Conservation (phyloP, 2,888 invertebrate genomes). For the Cyclophora punctaria region DNA sequence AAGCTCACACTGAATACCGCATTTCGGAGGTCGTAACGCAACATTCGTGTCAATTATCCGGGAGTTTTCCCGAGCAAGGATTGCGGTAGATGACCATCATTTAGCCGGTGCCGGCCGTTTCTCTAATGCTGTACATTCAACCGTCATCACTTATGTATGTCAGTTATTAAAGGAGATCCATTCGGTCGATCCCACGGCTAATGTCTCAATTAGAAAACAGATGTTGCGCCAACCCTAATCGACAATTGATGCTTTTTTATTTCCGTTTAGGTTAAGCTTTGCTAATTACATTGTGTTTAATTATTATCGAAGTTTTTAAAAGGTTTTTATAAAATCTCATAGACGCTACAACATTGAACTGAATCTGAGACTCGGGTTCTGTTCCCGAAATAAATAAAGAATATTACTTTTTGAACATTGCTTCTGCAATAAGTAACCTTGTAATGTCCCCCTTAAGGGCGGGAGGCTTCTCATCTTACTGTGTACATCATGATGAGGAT, state of each 20-base stretch:
- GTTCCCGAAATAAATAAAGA: too few relatives aligned
- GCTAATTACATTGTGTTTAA: conserved; percentile 26
- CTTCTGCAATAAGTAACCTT: too few relatives aligned
- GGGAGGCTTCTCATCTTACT: too few relatives aligned
- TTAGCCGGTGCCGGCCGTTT: conserved; percentile 43
- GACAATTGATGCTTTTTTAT: conserved; percentile 51
- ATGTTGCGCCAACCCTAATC: conserved; percentile 27
- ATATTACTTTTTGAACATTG: too few relatives aligned
- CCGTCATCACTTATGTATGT: conserved; percentile 58
- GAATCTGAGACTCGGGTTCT: too few relatives aligned
- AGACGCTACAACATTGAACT: too few relatives aligned
- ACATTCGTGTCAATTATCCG: conserved; percentile 65
- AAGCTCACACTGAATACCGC: conserved; percentile 29
- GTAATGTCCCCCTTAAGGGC: too few relatives aligned
- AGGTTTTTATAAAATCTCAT: too few relatives aligned
- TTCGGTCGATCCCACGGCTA: conserved; percentile 54
- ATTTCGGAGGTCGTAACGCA: conserved; percentile 43
- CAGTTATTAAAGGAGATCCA: conserved; percentile 60
- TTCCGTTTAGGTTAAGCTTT: conserved; percentile 26
- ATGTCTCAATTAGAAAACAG: conserved; percentile 66
- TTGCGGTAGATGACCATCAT: conserved; percentile 59
- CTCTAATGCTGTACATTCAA: conserved; percentile 45
- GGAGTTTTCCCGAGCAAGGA: conserved; percentile 58
- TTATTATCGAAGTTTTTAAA: too few relatives aligned
- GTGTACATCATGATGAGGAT: too few relatives aligned